phyloP scores from a whole-genome alignment of 2,113 vertebrate genomes.

The Maccullochella peelii region DNA sequence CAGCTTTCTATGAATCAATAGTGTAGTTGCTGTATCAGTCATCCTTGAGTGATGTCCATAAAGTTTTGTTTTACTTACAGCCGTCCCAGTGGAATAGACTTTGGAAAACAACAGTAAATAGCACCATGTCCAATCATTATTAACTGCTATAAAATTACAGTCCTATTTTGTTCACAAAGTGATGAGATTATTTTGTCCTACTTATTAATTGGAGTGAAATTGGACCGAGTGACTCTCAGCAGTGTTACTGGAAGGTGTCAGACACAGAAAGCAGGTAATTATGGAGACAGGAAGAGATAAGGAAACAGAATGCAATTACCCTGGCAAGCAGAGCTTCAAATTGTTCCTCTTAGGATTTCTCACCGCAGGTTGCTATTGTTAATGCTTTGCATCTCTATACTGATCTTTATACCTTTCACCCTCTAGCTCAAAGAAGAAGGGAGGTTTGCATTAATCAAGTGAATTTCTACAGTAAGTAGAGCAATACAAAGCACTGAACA shows the following conservation, averaged over 20 bases:
- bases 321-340: conserved; percentile 82
- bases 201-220: conserved; percentile 83
- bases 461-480: conserved; percentile 52
- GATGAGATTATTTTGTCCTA: conserved; percentile 76
- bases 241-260: conserved; percentile 79
- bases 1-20: conserved; percentile 36
- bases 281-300: conserved; percentile 80
- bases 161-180: conserved; percentile 61
- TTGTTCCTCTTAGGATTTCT: conserved; percentile 82
- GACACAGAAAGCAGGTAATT: conserved; percentile 85
- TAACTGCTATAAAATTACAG: conserved; percentile 58
- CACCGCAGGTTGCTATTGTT: conserved; percentile 79
- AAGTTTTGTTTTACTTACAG: conserved; percentile 50
- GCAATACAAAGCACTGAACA: conserved; percentile 18
- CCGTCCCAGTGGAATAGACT: conserved; percentile 8
- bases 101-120: conserved; percentile 53
- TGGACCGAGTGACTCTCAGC: conserved; percentile 79
- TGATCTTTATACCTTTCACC: conserved; percentile 68
- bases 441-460: conserved; percentile 72
- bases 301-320: conserved; percentile 84
- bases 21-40: conserved; percentile 7
- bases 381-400: conserved; percentile 77
- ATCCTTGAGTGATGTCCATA: conserved; percentile 22
- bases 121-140: conserved; percentile 46
- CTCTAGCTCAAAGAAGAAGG: conserved; percentile 44